phyloP scores from a whole-genome alignment of 1,140 invertebrate genomes.

The Neomicropteryx cornuta region DNA sequence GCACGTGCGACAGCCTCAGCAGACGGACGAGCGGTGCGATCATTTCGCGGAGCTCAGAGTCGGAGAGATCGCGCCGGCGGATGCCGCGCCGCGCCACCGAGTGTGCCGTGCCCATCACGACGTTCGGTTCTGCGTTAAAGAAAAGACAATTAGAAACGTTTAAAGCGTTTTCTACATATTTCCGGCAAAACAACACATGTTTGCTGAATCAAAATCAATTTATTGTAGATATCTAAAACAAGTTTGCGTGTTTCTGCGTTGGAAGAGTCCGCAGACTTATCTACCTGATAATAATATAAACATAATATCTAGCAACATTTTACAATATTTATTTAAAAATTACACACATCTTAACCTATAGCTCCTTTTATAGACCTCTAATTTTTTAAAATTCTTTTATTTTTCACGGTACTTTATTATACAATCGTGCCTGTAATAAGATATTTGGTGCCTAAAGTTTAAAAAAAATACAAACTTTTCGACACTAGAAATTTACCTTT shows the following conservation, averaged over 20 bases:
- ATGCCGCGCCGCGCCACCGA: slow-evolving; percentile 77
- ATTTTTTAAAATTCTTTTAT: not conserved
- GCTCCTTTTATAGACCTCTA: too few relatives aligned
- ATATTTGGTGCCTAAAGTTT: not conserved
- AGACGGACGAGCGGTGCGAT: slow-evolving; percentile 71
- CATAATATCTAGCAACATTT: too few relatives aligned
- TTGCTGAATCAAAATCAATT: not conserved
- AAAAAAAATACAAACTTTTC: not conserved
- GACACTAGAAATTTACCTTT: not conserved
- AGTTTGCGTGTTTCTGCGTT: not conserved
- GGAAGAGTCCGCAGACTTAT: not conserved
- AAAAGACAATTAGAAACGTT: not conserved
- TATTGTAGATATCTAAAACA: not conserved
- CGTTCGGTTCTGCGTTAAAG: slow-evolving; percentile 66
- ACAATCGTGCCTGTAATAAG: not conserved
- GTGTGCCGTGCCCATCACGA: slow-evolving; percentile 84
- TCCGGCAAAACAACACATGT: not conserved
- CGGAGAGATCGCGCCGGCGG: slow-evolving; percentile 74
- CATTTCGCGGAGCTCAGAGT: slow-evolving; percentile 78
- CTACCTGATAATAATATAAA: not conserved
- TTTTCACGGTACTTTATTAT: not conserved
- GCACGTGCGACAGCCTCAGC: slow-evolving; percentile 80
- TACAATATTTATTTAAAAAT: too few relatives aligned
- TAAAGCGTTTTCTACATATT: not conserved
- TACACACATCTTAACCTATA: too few relatives aligned